Base-by-base conservation (phyloP, 2,797 vertebrate genomes). In the Coracias cyanogaster region DNA sequence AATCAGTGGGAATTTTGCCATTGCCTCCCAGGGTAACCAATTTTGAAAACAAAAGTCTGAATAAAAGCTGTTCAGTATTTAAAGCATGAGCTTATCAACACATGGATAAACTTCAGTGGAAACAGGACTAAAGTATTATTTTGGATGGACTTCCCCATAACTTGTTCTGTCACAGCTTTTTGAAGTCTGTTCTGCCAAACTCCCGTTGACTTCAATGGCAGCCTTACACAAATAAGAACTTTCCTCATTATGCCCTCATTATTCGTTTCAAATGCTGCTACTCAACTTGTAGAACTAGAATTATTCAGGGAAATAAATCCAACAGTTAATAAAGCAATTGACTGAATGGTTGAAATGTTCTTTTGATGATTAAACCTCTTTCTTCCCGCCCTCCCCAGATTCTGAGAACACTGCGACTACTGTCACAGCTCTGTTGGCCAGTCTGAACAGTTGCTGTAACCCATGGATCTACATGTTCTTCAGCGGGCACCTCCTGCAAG, bases 381-480 rank as follows among this genome's bases (percentile, higher is more conserved):
- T 52, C 33, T 85, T 35, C 57, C 24, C n/a, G 10, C 54, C 20
- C 19, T 76, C 37, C 24, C 71, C 88, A 99, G 99, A 99, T 85
- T 99, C 99, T 3, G 99, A 99, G 96, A 99, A 99, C 98, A 98
- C 98, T 8, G 98, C 98, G 0, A 98, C 99, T 79, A 99, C 99
- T 22, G 98, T 99, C 91, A 99, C 99, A 0, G 99, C 99, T 3
- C 98, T 99, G 84, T 97, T 99, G 81, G 99, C 98, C 91, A 99
- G 99, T 82, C 98, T 99, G 95, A 99, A 99, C 97, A 99, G 99
- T 87, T 99, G 99, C 97, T 99, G 99, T 85, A 99, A 99, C 97
- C 99, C 99, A 0, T 99, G 99, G 99, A 99, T 99, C 96, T 99
- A 99, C 97, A 99, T 99, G 99, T 99, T 99, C 96, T 99, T 99